A percentile compares a stretch with the other conserved stretches of the same genome.
These are phyloP conservation scores for Mobula hypostoma DNA, from an alignment of 2,113 vertebrate species.

Conservation along the genomic window DNA sequence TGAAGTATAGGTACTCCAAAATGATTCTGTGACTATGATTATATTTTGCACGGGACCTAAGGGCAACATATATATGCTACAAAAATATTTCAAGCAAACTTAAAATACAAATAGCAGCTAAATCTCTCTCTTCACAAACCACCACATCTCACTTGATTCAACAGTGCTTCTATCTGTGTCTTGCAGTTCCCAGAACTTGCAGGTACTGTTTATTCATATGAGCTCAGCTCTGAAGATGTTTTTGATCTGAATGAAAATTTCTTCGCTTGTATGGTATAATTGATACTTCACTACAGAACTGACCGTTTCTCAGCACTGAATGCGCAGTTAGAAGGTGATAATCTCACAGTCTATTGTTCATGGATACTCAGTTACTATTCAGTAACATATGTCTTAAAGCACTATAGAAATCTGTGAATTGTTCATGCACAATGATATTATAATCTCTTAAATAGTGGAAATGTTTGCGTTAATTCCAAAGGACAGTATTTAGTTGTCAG, in stretches of 20 bases:
- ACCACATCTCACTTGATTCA: no score
- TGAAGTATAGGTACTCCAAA: background rate
- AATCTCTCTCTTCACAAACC: background rate
- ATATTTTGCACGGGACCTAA: background rate
- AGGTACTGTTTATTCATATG: background rate
- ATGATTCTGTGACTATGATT: background rate
- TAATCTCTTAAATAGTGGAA: constrained; percentile 24
- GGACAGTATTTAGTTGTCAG: constrained; percentile 20
- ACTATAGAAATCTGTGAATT: background rate
- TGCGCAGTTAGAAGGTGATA: background rate
- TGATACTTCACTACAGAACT: background rate
- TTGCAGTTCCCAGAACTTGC: background rate
- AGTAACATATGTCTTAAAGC: background rate
- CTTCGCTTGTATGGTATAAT: background rate
- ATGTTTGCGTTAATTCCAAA: constrained; percentile 18
- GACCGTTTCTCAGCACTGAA: background rate
- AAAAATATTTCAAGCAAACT: background rate
- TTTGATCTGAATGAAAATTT: background rate
- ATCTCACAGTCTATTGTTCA: background rate
- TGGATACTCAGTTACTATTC: constrained; percentile 24
- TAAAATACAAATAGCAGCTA: background rate
- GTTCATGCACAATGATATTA: background rate
- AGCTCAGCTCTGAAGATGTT: background rate
- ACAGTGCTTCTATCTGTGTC: background rate
- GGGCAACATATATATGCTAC: background rate